Evolutionary conservation across 1,140 invertebrate species (phyloP), one percentile per base, ranked within the genome.

Genomic region (Drosophila mojavensis): DNA sequence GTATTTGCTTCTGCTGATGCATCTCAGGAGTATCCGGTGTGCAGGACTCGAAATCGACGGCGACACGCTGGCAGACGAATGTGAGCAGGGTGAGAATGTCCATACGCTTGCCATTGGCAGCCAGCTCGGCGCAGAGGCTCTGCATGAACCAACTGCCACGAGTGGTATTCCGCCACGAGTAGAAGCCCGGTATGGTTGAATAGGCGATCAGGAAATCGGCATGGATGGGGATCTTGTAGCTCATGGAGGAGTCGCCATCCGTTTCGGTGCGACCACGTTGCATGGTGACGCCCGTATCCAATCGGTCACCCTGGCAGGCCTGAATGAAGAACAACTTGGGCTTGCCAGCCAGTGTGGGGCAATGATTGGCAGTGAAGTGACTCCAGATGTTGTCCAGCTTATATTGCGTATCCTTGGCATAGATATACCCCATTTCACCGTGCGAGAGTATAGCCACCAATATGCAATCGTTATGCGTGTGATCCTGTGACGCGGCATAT

Each of bases 101-200:
- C 64, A 95, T 93, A 13, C 95, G 94, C 73, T 94, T 94, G 15
- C 95, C 95, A 91, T 96, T 94, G 53, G 94, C 94, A 20, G 94
- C 93, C n/a, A 99, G 91, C 75, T 98, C 96, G n/a, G 95, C 93
- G 86, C 96, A 97, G 1, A 99, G 93, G 1, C 97, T 96, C 94
- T 99, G 98, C 93, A 99, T 96, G 88, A 99, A 99, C 98, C 98
- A 99, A 0, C 98, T 99, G 10, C 97, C 97, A 13, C 95, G 94
- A 5, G 96, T 96, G n/a, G 97, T 98, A 89, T 99, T 99, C 51
- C 98, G 94, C 98, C 98, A 99, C 1, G 98, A 98, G 93, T 96
- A 99, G 92, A 95, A 97, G 56, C 97, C 98, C 83, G 97, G 96
- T 56, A 99, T 96, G 20, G 98, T 98, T 4, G 97, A 98, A 92